Evolutionary conservation across 1,140 invertebrate species (phyloP), one percentile per base, ranked within the genome.

Genomic region (Hirudo medicinalis): DNA sequence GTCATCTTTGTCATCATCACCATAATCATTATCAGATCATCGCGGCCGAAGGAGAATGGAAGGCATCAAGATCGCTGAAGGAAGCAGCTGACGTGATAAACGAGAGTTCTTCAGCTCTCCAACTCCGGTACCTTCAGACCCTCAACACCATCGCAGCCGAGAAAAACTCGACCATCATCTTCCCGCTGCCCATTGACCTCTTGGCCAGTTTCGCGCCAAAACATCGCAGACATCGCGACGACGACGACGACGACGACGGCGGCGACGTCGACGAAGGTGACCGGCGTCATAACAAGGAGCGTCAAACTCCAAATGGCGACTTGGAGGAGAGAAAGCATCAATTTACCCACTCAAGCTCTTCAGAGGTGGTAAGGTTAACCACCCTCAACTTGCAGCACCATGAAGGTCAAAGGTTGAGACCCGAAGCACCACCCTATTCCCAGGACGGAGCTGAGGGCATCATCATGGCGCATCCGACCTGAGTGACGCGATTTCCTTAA

Each of bases 111-210:
- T 89, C 89, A 11, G 91, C 92, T 2, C 81, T 94, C 63, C 92
- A 94, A 83, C 85, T 92, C 32, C 73, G 78, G 13, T 79, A 80
- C 71, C 76, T 81, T 55, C 80, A 81, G 72, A 81, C 79, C 0
- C 83, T 97, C 71, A 96, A 91, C 81, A 90, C 90, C 15, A 95
- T 97, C 80, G 92, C 92, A 60, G 91, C 92, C 2, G 94, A 97
- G 85, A 97, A 97, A 84, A 97, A 96, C 81, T 96, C 94, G 6
- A 97, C 94, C 13, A 97, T 97, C 78, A 90, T 97, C 72, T 97
- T 97, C 82, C 94, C 94, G 29, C 85, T 97, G 75, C 93, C 93
- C 43, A 91, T 96, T 78, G 92, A 96, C 78, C 86, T 95, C 76
- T 79, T 96, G 60, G 88, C 71, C 36, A 29, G 55, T 20, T 78